A percentile compares a stretch with the other conserved stretches of the same genome.
phyloP scores from a whole-genome alignment of 1,140 invertebrate genomes.

The Platyura marginata region DNA sequence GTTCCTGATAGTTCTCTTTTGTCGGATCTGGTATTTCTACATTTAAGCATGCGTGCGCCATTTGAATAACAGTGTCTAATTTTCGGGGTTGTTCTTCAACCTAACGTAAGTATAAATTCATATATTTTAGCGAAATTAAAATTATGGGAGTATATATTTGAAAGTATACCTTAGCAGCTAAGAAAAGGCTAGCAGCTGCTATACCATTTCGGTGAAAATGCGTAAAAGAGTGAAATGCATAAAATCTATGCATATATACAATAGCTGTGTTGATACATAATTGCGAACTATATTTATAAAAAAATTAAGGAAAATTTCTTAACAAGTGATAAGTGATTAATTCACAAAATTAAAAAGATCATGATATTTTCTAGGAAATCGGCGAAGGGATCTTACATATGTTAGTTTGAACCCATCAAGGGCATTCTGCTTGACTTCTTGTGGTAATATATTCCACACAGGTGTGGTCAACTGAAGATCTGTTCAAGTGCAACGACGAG shows the following conservation, averaged over 20 bases:
- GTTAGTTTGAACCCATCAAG: too few relatives aligned
- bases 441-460: too few relatives aligned
- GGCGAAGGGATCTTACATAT: too few relatives aligned
- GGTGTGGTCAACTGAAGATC: too few relatives aligned
- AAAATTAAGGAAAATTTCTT: conserved; percentile 3
- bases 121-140: background rate
- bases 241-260: conserved; percentile 97
- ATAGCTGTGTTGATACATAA: conserved; percentile 89
- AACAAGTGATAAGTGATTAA: background rate
- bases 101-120: conserved; percentile 9
- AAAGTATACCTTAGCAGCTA: conserved; percentile 76
- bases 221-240: conserved; percentile 82
- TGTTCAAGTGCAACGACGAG: too few relatives aligned
- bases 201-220: conserved; percentile 69
- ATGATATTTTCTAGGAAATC: too few relatives aligned
- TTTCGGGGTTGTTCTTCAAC: conserved; percentile 94
- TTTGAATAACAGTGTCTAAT: conserved; percentile 87
- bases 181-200: conserved; percentile 71
- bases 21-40: conserved; percentile 27
- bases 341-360: background rate
- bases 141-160: too few relatives aligned
- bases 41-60: conserved; percentile 63
- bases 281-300: conserved; percentile 42
- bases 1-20: conserved; percentile 29
- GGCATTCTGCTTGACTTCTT: too few relatives aligned